A percentile compares a stretch with the other conserved stretches of the same genome.
phyloP scores from a whole-genome alignment of 2,888 invertebrate genomes.

The Scrobipalpa atriplicella region DNA sequence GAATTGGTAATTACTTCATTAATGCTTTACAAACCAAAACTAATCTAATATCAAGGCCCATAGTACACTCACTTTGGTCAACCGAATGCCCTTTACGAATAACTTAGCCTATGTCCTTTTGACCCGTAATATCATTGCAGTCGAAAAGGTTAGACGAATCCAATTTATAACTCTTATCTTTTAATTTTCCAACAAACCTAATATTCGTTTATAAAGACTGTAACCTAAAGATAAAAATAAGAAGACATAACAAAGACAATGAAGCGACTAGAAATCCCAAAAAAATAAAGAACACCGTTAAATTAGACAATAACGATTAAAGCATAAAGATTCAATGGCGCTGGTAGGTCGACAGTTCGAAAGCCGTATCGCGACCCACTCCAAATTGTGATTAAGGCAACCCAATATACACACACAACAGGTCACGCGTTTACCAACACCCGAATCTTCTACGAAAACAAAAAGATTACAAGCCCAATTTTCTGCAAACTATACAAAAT shows the following conservation, averaged over 20 bases:
- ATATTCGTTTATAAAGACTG: not conserved
- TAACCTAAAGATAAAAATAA: not conserved
- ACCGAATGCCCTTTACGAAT: slow-evolving; percentile 9
- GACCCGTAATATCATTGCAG: slow-evolving; percentile 15
- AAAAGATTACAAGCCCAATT: slow-evolving; percentile 49
- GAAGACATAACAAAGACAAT: not conserved
- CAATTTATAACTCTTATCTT: slow-evolving; percentile 10
- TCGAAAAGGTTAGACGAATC: slow-evolving; percentile 27
- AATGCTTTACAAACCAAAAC: slow-evolving; percentile 6
- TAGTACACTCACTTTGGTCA: not conserved
- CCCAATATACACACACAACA: slow-evolving; percentile 83
- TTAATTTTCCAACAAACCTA: not conserved
- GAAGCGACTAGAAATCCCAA: not conserved
- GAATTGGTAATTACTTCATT: slow-evolving; percentile 6
- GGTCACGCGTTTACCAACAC: slow-evolving; percentile 79
- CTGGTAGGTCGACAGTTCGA: slow-evolving; percentile 71
- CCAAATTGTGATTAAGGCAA: slow-evolving; percentile 82
- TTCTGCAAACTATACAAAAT: slow-evolving; percentile 42
- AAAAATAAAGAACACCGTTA: slow-evolving; percentile 31
- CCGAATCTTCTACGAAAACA: slow-evolving; percentile 51
- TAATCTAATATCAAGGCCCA: slow-evolving; percentile 13
- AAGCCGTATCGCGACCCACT: slow-evolving; percentile 79
- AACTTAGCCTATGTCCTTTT: slow-evolving; percentile 13
- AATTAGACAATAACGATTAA: slow-evolving; percentile 41
- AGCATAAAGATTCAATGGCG: slow-evolving; percentile 55